Evolutionary conservation across 2,797 vertebrate species (phyloP).

Genomic region (Sebastes aleutianus): DNA sequence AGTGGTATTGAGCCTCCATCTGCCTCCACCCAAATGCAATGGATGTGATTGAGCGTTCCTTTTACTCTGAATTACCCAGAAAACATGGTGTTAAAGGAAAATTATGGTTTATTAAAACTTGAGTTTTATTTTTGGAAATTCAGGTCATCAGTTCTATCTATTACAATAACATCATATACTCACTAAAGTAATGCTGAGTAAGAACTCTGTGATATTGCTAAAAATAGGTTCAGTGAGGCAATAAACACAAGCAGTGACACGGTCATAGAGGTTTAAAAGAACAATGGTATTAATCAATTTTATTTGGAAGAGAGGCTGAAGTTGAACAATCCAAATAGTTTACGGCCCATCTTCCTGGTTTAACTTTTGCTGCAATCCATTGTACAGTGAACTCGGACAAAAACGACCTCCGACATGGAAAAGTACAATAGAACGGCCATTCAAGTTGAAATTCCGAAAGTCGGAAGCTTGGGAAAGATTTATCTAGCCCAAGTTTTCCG

Average conservation of each 20-base stretch:
- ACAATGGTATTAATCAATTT: neutral
- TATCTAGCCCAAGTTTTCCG: no score
- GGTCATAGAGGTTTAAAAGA: neutral
- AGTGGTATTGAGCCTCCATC: neutral
- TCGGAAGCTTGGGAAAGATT: no score
- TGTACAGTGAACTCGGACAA: no score
- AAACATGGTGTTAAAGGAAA: neutral
- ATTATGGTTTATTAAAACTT: neutral
- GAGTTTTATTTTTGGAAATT: neutral
- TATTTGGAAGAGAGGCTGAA: neutral
- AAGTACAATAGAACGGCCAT: no score
- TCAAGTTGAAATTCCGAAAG: no score
- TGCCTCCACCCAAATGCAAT: no score
- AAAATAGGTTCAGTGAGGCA: slow-evolving; percentile 5
- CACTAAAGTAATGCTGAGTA: neutral
- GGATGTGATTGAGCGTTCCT: neutral
- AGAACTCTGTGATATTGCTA: neutral
- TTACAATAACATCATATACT: neutral
- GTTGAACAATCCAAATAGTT: neutral
- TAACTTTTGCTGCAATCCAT: no score
- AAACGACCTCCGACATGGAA: no score
- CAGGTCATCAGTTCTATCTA: neutral
- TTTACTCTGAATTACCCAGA: neutral
- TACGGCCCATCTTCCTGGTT: neutral
- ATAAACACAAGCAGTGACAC: neutral